Base-by-base conservation (phyloP, 2,113 vertebrate genomes). In the Melanerpes formicivorus region DNA sequence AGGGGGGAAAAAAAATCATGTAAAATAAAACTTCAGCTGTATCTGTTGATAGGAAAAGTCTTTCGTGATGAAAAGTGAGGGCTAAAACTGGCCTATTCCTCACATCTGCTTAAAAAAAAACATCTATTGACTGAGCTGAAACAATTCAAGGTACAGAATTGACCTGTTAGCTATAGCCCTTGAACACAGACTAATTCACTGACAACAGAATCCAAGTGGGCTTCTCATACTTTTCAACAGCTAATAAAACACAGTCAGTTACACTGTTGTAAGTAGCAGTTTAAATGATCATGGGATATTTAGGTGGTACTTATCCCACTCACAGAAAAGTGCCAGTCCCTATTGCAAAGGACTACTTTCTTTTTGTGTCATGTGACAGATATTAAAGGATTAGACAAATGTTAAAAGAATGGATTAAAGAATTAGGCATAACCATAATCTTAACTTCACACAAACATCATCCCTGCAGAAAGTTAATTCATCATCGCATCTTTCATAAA, bases 251-350 rank as follows among this genome's bases (percentile, higher is more conserved):
- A 18, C 4, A 2, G 2, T 19, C 50, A 5, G 21, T 60, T 3
- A 27, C 7, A 4, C 0, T 15, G 44, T 6, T 34, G 52, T 4
- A 0, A 65, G 40, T 3, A 16, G 6, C 3, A 34, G n/a, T 6
- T 80, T 7, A 34, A 32, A 21, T 27, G n/a, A 27, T 7, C 13
- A 29, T 23, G 11, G 15, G 26, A 55, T 9, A 4, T 27, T 72
- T 3, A 27, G 23, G 9, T 50, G 13, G 11, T 62, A 14, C 52
- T 63, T 6, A 27, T 1, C 10, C 8, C 32, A 60, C 12, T 58
- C 44, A 40, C 19, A 73, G 17, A 12, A 29, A 88, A 62, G 40
- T 8, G 18, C 16, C 52, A 29, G 25, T 22, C 55, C 59, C 22
- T 16, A 14, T 34, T 6, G 25, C 5, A 27, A 18, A 6, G n/a